Evolutionary conservation across 2,797 vertebrate genomes (phyloP), one percentile per base, ranked within the genome.

Genomic region (Halcyon smyrnensis): DNA sequence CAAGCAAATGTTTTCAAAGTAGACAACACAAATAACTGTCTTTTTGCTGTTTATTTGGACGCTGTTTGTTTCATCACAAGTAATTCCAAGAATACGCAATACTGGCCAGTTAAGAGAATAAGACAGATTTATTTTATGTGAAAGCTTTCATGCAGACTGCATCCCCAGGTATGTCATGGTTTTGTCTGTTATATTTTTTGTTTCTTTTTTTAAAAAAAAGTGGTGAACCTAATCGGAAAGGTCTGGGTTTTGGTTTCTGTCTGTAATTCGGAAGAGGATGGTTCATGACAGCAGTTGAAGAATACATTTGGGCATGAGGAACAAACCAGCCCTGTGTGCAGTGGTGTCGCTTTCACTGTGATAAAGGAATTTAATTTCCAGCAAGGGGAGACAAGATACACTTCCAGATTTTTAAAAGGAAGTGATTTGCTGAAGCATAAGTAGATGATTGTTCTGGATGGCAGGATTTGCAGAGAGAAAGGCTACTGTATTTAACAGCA

Each of bases 51-150:
- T 95, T 96, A 80, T 94, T 93, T 95, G 77, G 75, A 84, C 28
- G 56, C 39, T 86, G 21, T 70, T 93, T 92, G 63, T 91, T 88
- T 90, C 50, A 84, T 93, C 70, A 51, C 11, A 63, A 91, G 63
- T 79, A 88, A 71, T 92, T 95, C 18, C 34, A 71, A 71, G 67
- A 86, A 60, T 43, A 73, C 1, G 2, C 39, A 78, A 43, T 78
- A 75, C 59, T 60, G 59, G 32, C 63, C 79, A 59, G 36, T 87
- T 60, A 82, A 81, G 76, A 78, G 24, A 65, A 5, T 69, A 84
- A 84, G 48, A 74, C 80, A 95, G 83, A 87, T 95, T 95, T 94
- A 90, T 95, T 96, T 95, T 97, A 34, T 91, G 48, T 76, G 69
- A 63, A 90, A 77, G 32, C 69, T 87, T 89, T 91, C 34, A 36